Evolutionary conservation across 1,140 invertebrate species (phyloP).

Genomic region (Megalonaias nervosa): DNA sequence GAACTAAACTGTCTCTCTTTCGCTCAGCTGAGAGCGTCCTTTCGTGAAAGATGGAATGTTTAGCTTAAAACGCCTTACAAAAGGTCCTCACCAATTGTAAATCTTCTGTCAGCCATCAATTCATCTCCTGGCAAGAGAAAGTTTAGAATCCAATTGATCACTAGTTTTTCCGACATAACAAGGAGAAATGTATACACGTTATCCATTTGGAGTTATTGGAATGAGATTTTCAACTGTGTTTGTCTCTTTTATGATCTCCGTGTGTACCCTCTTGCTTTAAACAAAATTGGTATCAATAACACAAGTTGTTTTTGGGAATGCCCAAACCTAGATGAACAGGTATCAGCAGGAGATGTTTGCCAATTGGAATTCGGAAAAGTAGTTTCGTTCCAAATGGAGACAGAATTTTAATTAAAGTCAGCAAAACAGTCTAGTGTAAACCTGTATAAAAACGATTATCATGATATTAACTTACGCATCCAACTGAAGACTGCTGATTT

Average conservation of each 20-base stretch:
- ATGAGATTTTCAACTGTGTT: slow-evolving; percentile 60
- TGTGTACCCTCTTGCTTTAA: slow-evolving; percentile 28
- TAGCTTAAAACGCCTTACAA: slow-evolving; percentile 20
- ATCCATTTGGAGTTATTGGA: slow-evolving; percentile 60
- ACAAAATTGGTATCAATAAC: slow-evolving; percentile 35
- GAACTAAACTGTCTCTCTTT: slow-evolving; percentile 40
- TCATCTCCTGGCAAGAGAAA: slow-evolving; percentile 26
- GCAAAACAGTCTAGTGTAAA: slow-evolving; percentile 8
- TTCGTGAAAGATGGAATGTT: slow-evolving; percentile 48
- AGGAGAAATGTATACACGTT: slow-evolving; percentile 58
- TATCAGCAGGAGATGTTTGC: slow-evolving; percentile 2
- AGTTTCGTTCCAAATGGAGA: slow-evolving; percentile 7
- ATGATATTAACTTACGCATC: too few relatives aligned
- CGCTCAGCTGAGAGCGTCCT: slow-evolving; percentile 35
- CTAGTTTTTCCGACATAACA: slow-evolving; percentile 52
- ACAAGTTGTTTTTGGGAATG: slow-evolving; percentile 31
- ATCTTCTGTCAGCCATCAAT: slow-evolving; percentile 21
- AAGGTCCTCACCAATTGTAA: slow-evolving; percentile 31
- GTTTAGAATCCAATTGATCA: slow-evolving; percentile 47
- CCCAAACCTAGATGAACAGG: slow-evolving; percentile 6
- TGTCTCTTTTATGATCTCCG: slow-evolving; percentile 43
- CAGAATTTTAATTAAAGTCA: slow-evolving; percentile 5
- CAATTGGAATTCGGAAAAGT: slow-evolving; percentile 3
- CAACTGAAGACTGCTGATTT: too few relatives aligned
- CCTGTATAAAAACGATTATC: slow-evolving; percentile 19